A percentile compares a stretch with the other conserved stretches of the same genome.
Conservation (phyloP, 1,140 invertebrate species). For the Catajapyx aquilonaris region DNA sequence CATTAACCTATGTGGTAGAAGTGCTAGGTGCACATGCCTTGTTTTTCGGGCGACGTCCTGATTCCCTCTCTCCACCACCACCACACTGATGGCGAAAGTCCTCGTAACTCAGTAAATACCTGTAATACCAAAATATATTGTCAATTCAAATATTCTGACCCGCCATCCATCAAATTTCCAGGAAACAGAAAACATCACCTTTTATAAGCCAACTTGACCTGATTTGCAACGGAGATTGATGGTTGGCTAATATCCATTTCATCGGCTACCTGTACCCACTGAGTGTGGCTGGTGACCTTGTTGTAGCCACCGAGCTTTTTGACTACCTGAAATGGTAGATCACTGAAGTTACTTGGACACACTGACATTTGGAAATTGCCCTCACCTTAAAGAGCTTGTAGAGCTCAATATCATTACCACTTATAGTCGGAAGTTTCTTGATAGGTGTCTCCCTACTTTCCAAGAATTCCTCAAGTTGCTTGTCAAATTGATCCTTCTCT, state of each 20-base stretch:
- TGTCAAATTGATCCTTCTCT: constrained; percentile 92
- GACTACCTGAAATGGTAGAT: constrained; percentile 36
- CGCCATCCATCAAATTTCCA: neutral
- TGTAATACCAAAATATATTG: constrained; percentile 17
- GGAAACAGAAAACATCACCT: constrained; percentile 31
- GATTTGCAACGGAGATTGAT: constrained; percentile 46
- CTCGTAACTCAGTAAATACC: constrained; percentile 79
- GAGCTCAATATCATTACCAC: constrained; percentile 72
- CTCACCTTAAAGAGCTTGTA: constrained; percentile 58
- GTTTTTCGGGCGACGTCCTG: constrained; percentile 41
- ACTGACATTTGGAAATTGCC: neutral
- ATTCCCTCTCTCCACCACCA: constrained; percentile 40
- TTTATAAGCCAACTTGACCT: constrained; percentile 79
- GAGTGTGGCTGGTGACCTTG: constrained; percentile 77
- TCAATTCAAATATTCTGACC: too few relatives aligned
- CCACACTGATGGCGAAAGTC: constrained; percentile 87
- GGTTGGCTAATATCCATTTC: constrained; percentile 55
- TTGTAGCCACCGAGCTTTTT: constrained; percentile 87
- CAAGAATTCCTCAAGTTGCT: constrained; percentile 95
- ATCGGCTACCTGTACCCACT: constrained; percentile 71
- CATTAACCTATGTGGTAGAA: too few relatives aligned
- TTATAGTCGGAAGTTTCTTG: constrained; percentile 79
- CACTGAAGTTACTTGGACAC: neutral
- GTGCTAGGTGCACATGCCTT: constrained; percentile 20
- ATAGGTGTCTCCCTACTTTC: constrained; percentile 90